phyloP scores from a whole-genome alignment of 1,140 invertebrate species.

The Eueides isabella region DNA sequence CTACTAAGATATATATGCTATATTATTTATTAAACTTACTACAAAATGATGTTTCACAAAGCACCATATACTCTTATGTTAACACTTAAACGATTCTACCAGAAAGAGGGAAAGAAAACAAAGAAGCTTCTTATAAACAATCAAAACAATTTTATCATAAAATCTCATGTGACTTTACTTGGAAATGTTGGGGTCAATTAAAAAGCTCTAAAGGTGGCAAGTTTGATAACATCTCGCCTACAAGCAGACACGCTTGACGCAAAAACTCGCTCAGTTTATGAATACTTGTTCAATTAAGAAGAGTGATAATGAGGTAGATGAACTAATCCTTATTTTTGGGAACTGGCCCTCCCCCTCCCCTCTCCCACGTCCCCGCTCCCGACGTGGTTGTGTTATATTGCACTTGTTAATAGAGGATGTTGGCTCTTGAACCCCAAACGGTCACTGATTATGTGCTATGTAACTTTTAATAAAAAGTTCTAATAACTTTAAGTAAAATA shows the following conservation, averaged over 20 bases:
- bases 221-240: conserved; percentile 18
- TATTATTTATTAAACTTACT: too few species aligned
- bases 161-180: not conserved
- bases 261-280: conserved; percentile 41
- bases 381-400: not conserved
- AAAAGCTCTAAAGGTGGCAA: conserved; percentile 25
- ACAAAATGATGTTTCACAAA: not conserved
- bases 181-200: conserved; percentile 16
- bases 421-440: not conserved
- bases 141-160: not conserved
- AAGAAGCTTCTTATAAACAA: not conserved
- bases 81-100: not conserved
- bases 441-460: not conserved
- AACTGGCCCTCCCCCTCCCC: not conserved
- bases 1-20: too few species aligned
- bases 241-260: not conserved
- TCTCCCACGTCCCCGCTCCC: not conserved
- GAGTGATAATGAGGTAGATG: conserved; percentile 50
- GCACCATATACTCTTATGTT: too few species aligned
- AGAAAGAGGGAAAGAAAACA: not conserved
- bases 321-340: conserved; percentile 36
- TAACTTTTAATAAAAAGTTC: conserved; percentile 1
- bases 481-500: not conserved
- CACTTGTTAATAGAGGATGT: not conserved
- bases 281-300: conserved; percentile 44